Evolutionary conservation across 1,140 invertebrate species (phyloP).

Genomic region (Drosophila serrata): DNA sequence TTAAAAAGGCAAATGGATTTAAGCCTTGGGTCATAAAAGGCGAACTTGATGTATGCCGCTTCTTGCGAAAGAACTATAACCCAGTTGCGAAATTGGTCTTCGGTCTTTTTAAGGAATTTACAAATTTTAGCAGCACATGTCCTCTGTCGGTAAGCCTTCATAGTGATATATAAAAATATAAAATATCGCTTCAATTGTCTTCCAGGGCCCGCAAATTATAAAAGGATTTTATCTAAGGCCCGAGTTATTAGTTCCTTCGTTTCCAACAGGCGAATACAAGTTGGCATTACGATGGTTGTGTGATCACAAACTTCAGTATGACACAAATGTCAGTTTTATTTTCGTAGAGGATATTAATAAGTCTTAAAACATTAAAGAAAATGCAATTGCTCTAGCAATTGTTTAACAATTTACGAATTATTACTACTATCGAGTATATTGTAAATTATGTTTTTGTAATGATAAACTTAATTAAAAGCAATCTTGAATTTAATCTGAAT

Average conservation of each 20-base stretch:
- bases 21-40: background rate
- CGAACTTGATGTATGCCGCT: background rate
- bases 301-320: background rate
- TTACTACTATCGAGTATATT: too few relatives aligned
- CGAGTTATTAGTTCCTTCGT: background rate
- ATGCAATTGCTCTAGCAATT: too few relatives aligned
- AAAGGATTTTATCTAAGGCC: conserved; percentile 1
- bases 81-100: background rate
- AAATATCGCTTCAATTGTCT: background rate
- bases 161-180: background rate
- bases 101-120: background rate
- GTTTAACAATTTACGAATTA: too few relatives aligned
- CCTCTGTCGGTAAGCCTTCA: background rate
- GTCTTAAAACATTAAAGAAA: background rate
- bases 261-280: conserved; percentile 3
- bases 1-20: background rate
- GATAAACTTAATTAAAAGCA: too few relatives aligned
- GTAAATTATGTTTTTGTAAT: too few relatives aligned
- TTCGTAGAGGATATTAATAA: background rate
- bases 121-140: background rate
- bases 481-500: too few relatives aligned
- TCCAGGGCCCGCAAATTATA: background rate
- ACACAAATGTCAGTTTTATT: background rate
- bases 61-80: background rate
- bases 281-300: background rate